A percentile compares a stretch with the other conserved stretches of the same genome.
Conservation (phyloP, 2,797 vertebrate genomes). For the Amniataba percoides region DNA sequence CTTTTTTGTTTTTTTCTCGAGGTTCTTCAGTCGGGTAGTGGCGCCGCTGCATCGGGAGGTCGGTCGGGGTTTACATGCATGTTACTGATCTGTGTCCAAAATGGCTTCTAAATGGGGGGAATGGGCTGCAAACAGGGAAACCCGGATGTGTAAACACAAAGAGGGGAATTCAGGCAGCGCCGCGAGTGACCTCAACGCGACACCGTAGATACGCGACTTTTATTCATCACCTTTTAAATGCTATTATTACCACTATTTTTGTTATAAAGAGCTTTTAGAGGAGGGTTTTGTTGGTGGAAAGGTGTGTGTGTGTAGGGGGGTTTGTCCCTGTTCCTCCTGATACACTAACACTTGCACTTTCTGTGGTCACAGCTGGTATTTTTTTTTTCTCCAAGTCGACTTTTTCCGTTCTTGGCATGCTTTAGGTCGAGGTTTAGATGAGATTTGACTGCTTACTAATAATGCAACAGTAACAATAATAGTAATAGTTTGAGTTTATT, state of each 20-base stretch:
- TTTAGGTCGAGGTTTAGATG: neutral
- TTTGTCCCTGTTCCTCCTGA: slow-evolving; percentile 45
- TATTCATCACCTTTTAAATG: no score
- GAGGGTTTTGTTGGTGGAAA: neutral
- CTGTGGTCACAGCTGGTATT: slow-evolving; percentile 50
- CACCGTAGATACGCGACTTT: slow-evolving; percentile 37
- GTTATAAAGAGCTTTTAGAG: neutral
- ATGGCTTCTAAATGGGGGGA: slow-evolving; percentile 91
- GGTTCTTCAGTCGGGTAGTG: slow-evolving; percentile 67
- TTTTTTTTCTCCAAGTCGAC: slow-evolving; percentile 14
- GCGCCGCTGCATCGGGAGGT: slow-evolving; percentile 81
- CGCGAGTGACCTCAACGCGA: slow-evolving; percentile 78
- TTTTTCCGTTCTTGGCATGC: slow-evolving; percentile 16
- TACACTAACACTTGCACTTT: slow-evolving; percentile 63
- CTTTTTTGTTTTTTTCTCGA: neutral
- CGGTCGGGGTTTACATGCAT: slow-evolving; percentile 81
- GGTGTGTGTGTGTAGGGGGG: slow-evolving; percentile 1
- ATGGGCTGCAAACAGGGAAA: slow-evolving; percentile 88
- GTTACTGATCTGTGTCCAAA: slow-evolving; percentile 93
- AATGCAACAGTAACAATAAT: neutral
- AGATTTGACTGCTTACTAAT: neutral
- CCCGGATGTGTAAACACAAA: slow-evolving; percentile 97
- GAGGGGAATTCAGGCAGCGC: slow-evolving; percentile 82
- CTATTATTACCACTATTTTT: neutral
- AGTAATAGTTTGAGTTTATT: neutral